A percentile compares a stretch with the other conserved stretches of the same genome.
Evolutionary conservation across 2,888 invertebrate genomes (phyloP).

Genomic region (Clepsis dumicolana): DNA sequence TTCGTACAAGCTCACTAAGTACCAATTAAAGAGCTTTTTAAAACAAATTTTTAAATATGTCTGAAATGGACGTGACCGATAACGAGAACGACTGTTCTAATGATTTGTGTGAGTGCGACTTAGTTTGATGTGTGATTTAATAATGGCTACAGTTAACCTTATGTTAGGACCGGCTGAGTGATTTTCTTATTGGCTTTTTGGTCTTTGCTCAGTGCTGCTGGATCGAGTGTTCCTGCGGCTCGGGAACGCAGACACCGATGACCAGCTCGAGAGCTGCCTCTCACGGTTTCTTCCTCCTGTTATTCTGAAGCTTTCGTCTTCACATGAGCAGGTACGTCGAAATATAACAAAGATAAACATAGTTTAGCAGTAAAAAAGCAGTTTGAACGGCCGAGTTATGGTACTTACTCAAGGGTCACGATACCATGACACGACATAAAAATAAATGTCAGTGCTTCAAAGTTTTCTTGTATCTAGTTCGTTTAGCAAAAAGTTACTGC

Average conservation of each 20-base stretch:
- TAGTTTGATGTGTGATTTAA: slow-evolving; percentile 13
- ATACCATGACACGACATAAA: too few species aligned
- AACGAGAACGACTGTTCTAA: slow-evolving; percentile 74
- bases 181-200: neutral
- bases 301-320: slow-evolving; percentile 95
- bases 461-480: too few species aligned
- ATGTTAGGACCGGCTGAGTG: slow-evolving; percentile 45
- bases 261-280: slow-evolving; percentile 93
- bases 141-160: slow-evolving; percentile 33
- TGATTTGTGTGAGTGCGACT: slow-evolving; percentile 70
- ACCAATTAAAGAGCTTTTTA: slow-evolving; percentile 40
- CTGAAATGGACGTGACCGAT: slow-evolving; percentile 81
- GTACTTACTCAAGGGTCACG: too few species aligned
- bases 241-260: slow-evolving; percentile 95
- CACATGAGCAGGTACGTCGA: slow-evolving; percentile 90
- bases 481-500: too few species aligned
- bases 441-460: too few species aligned
- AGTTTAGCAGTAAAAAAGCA: too few species aligned
- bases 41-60: slow-evolving; percentile 63
- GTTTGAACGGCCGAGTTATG: too few species aligned
- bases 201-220: slow-evolving; percentile 88
- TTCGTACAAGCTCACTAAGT: slow-evolving; percentile 41
- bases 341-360: neutral
- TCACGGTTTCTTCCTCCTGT: slow-evolving; percentile 94
- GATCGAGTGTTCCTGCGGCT: slow-evolving; percentile 96